Evolutionary conservation across 1,140 invertebrate species (phyloP).

Genomic region (Latrodectus geometricus): DNA sequence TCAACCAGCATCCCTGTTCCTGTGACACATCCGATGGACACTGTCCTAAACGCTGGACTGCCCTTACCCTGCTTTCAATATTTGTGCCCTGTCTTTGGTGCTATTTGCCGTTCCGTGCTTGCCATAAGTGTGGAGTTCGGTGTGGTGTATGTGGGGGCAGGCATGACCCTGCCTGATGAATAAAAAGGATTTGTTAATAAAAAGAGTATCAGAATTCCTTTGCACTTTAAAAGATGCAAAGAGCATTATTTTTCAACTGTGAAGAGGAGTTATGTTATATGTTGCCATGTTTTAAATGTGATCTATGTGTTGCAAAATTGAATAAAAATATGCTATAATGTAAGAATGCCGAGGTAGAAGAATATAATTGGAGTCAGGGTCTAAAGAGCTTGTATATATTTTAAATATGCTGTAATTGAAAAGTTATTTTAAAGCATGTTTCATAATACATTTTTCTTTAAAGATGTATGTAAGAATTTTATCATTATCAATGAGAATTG

Average conservation of each 20-base stretch:
- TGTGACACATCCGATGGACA: conserved; percentile 74
- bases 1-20: conserved; percentile 83
- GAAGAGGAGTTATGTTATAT: conserved; percentile 43
- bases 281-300: conserved; percentile 52
- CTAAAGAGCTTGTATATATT: conserved; percentile 54
- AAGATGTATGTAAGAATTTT: neutral
- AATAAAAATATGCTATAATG: conserved; percentile 19
- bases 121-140: conserved; percentile 83
- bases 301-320: conserved; percentile 25
- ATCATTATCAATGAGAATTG: neutral
- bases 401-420: conserved; percentile 16
- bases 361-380: conserved; percentile 25
- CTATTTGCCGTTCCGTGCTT: conserved; percentile 86
- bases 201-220: neutral
- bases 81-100: conserved; percentile 93
- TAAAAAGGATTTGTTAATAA: neutral
- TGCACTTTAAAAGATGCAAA: neutral
- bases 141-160: conserved; percentile 85
- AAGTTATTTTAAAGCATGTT: conserved; percentile 8
- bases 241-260: conserved; percentile 38
- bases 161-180: conserved; percentile 73
- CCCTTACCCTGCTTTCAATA: conserved; percentile 85
- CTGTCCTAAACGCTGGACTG: conserved; percentile 80
- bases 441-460: conserved; percentile 1
- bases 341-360: conserved; percentile 1